A percentile compares a stretch with the other conserved stretches of the same genome.
Evolutionary conservation across 2,113 vertebrate genomes (phyloP).

Genomic region (Trematocara variabile): DNA sequence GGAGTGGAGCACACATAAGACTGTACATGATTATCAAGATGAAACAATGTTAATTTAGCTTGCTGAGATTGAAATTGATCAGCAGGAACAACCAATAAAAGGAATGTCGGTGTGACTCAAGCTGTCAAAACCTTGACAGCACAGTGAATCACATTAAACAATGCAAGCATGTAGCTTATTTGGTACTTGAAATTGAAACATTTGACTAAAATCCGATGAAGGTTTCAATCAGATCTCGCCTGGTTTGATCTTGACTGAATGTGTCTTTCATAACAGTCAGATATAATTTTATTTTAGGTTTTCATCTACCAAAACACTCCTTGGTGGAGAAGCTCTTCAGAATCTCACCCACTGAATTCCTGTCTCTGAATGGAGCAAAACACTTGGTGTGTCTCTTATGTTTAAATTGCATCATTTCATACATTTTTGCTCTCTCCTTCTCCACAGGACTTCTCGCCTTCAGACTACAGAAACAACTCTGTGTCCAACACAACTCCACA

Average conservation of each 20-base stretch:
- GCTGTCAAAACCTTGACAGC: not conserved
- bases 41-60: not conserved
- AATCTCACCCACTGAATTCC: not conserved
- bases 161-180: not conserved
- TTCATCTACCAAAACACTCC: not conserved
- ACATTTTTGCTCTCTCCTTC: not conserved
- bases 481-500: constrained; percentile 73
- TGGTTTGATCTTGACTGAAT: constrained; percentile 1
- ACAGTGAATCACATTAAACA: not conserved
- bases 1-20: not conserved
- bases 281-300: not conserved
- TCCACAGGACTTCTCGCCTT: constrained; percentile 63
- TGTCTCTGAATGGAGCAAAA: not conserved
- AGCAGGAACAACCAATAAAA: not conserved
- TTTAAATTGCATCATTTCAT: constrained; percentile 2
- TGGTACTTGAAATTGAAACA: not conserved
- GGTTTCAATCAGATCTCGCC: not conserved
- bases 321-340: not conserved
- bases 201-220: not conserved
- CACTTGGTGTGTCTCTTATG: not conserved
- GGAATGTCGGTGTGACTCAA: constrained; percentile 23
- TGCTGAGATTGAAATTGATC: not conserved
- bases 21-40: constrained; percentile 32
- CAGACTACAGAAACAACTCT: constrained; percentile 69
- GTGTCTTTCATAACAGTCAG: not conserved